Evolutionary conservation across 2,888 invertebrate genomes (phyloP).

Genomic region (Orthosia gothica): DNA sequence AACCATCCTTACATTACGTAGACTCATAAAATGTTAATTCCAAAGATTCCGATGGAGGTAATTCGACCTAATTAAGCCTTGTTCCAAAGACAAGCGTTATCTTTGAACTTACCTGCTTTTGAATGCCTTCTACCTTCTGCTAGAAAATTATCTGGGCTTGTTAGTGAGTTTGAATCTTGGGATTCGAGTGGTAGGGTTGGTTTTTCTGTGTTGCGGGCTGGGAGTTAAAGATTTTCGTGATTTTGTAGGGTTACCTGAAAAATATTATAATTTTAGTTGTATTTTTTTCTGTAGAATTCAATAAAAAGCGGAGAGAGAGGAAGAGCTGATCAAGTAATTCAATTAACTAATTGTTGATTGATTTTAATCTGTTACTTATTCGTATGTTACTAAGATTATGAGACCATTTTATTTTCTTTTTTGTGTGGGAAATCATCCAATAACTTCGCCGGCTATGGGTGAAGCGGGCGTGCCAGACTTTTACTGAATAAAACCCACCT

Average conservation of each 20-base stretch:
- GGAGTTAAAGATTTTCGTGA: conserved; percentile 76
- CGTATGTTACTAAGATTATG: too few relatives aligned
- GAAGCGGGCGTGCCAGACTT: too few relatives aligned
- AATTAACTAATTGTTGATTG: too few relatives aligned
- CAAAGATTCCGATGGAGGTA: conserved; percentile 72
- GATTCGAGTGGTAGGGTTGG: conserved; percentile 37
- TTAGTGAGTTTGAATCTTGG: conserved; percentile 58
- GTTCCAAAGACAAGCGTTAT: conserved; percentile 85
- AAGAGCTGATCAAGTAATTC: too few relatives aligned
- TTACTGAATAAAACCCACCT: too few relatives aligned
- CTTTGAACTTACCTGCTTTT: conserved; percentile 88
- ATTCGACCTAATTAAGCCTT: conserved; percentile 87
- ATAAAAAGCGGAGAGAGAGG: background rate
- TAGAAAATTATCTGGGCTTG: conserved; percentile 50
- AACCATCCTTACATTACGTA: conserved; percentile 41
- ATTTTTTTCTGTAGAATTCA: background rate
- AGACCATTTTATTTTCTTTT: too few relatives aligned
- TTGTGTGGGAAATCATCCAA: too few relatives aligned
- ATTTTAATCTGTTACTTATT: too few relatives aligned
- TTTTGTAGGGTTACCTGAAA: conserved; percentile 54
- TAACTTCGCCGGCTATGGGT: too few relatives aligned
- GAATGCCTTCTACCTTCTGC: conserved; percentile 75
- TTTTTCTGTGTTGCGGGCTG: conserved; percentile 41
- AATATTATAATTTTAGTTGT: too few relatives aligned
- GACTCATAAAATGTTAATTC: conserved; percentile 68